Base-by-base conservation (phyloP, 2,113 vertebrate species). In the Tragelaphus imberbis region DNA sequence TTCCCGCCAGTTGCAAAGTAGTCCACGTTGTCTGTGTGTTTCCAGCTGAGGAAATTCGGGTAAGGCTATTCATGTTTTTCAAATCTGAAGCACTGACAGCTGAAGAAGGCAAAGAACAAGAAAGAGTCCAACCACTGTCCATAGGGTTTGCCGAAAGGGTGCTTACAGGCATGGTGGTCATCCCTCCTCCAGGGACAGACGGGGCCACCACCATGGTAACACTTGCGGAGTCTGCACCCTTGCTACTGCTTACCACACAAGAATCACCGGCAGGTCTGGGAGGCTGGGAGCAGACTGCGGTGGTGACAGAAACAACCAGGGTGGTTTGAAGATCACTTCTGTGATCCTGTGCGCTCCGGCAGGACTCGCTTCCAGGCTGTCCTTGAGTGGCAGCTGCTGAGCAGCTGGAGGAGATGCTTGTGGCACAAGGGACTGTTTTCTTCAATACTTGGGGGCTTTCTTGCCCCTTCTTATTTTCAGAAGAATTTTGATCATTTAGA, bases 11-110 rank as follows among this genome's bases (percentile, higher is more conserved):
- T 92, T 99, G 99, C 98, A 99, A 97, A 23, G 99, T 99, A 28
- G 99, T 99, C 99, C 99, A 99, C 0, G 99, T 99, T 23, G 99
- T 99, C 98, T 99, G 99, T 4, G 99, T 99, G 98, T 99, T 99
- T 91, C 99, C 99, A 97, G 98, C 98, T 14, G 98, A 99, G 92
- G 99, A 98, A 88, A 99, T 99, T 63, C 99, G 97, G 55, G 98
- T 98, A 98, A 99, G 98, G 98, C 98, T 99, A 95, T 97, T 98
- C 44, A 99, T 97, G 86, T 98, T 99, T 97, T 99, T 99, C 94
- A 99, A 97, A 91, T 99, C 99, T 77, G 98, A 98, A 98, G 97
- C n/a, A 79, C 98, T 98, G 97, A 98, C 97, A 85, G 99, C 98
- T 94, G 99, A 98, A 97, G 98, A 96, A 95, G 97, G 98, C 97